Conservation (phyloP, 2,888 invertebrate species). For the Sthenelais limicola region DNA sequence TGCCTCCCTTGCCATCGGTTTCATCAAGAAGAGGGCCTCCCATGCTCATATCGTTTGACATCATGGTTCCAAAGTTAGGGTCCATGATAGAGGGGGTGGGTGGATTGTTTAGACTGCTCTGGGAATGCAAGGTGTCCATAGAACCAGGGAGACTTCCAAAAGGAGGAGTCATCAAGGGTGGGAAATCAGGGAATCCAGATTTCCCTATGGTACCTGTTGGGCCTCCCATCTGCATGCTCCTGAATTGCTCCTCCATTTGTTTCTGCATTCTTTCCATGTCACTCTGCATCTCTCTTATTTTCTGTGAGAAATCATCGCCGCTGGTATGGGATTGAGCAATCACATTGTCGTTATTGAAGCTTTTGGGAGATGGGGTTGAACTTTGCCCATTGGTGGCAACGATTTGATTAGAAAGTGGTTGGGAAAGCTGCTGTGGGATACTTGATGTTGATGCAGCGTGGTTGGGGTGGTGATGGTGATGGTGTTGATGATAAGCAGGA, state of each 20-base stretch:
- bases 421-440: not conserved
- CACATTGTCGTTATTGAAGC: not conserved
- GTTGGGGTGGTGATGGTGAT: not conserved
- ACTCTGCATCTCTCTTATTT: slow-evolving; percentile 22
- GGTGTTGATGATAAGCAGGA: not conserved
- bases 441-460: not conserved
- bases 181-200: slow-evolving; percentile 6
- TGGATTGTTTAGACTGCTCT: not conserved
- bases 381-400: not conserved
- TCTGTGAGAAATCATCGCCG: slow-evolving; percentile 7
- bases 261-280: slow-evolving; percentile 38
- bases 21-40: slow-evolving; percentile 2
- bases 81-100: slow-evolving; percentile 1
- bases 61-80: not conserved
- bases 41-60: slow-evolving; percentile 19
- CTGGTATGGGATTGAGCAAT: not conserved
- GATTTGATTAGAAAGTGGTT: not conserved
- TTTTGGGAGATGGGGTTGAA: too few species aligned
- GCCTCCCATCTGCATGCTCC: slow-evolving; percentile 12
- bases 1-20: slow-evolving; percentile 6
- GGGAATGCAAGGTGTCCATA: not conserved
- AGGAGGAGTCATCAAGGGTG: not conserved
- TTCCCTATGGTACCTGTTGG: not conserved
- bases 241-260: slow-evolving; percentile 36
- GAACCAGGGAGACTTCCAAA: not conserved